Percentiles rank a stretch among this genome's conserved stretches.
phyloP scores from a whole-genome alignment of 2,113 vertebrate genomes.

The Larimichthys polyactis region DNA sequence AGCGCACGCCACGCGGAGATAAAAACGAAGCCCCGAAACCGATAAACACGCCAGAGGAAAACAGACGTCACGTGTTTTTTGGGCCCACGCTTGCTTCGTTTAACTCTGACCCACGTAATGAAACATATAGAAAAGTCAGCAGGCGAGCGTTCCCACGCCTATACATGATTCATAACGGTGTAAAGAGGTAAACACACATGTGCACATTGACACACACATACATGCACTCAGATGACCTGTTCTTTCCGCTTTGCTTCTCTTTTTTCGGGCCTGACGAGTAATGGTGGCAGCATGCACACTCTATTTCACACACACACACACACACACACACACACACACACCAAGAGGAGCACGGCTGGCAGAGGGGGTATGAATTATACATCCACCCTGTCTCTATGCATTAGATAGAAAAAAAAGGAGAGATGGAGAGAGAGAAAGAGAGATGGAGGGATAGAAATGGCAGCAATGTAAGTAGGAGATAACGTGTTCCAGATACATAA shows the following conservation, averaged over 20 bases:
- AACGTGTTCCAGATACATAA: constrained; percentile 53
- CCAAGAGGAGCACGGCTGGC: constrained; percentile 59
- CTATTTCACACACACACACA: constrained; percentile 26
- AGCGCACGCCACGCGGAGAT: constrained; percentile 32
- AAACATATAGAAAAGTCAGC: constrained; percentile 42
- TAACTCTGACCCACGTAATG: constrained; percentile 22
- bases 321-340: constrained; percentile 42
- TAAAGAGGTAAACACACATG: constrained; percentile 37
- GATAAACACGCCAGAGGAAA: constrained; percentile 56
- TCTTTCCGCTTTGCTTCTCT: constrained; percentile 58
- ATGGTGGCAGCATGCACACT: constrained; percentile 40
- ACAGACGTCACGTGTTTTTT: constrained; percentile 53
- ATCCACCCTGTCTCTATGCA: constrained; percentile 78
- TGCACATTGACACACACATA: constrained; percentile 20
- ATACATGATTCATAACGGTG: constrained; percentile 69
- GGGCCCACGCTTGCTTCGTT: constrained; percentile 25
- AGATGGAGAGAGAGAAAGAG: constrained; percentile 20
- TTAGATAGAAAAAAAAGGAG: constrained; percentile 68
- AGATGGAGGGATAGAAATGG: constrained; percentile 43
- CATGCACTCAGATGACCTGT: constrained; percentile 62
- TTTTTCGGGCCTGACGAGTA: constrained; percentile 56
- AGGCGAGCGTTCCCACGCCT: constrained; percentile 68
- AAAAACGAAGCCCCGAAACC: constrained; percentile 46
- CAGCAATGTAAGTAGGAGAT: constrained; percentile 52
- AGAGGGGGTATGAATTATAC: constrained; percentile 81